Evolutionary conservation across 2,797 vertebrate species (phyloP).

Genomic region (Gallirallus australis): DNA sequence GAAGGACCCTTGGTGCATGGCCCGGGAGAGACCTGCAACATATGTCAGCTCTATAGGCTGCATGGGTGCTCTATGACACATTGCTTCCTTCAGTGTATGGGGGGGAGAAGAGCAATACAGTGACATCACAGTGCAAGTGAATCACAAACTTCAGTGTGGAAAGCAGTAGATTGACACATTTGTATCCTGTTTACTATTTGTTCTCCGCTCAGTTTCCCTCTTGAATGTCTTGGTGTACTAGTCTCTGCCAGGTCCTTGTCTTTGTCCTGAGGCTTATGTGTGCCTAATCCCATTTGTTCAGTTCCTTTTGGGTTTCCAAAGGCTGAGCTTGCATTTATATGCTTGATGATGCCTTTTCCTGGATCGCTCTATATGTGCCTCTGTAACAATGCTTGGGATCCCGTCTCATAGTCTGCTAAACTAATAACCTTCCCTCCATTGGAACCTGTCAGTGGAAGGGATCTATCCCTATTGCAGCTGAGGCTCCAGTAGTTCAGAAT

Average conservation of each 20-base stretch:
- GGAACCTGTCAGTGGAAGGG: background rate
- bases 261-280: background rate
- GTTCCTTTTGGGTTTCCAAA: background rate
- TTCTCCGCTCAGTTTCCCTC: background rate
- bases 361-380: background rate
- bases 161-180: background rate
- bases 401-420: background rate
- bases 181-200: background rate
- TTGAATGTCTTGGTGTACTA: background rate
- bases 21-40: background rate
- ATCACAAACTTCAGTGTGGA: background rate
- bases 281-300: background rate
- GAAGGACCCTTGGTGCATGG: background rate
- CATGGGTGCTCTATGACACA: background rate
- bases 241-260: background rate
- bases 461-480: background rate
- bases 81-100: fast-evolving
- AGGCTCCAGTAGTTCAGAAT: background rate
- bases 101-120: background rate
- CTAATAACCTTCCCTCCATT: background rate
- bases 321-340: background rate
- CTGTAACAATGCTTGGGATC: background rate
- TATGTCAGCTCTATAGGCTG: fast-evolving
- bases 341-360: background rate
- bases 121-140: background rate